These are phyloP conservation scores for Papilio protenor DNA, from an alignment of 2,888 invertebrate species.

Conservation along the genomic window DNA sequence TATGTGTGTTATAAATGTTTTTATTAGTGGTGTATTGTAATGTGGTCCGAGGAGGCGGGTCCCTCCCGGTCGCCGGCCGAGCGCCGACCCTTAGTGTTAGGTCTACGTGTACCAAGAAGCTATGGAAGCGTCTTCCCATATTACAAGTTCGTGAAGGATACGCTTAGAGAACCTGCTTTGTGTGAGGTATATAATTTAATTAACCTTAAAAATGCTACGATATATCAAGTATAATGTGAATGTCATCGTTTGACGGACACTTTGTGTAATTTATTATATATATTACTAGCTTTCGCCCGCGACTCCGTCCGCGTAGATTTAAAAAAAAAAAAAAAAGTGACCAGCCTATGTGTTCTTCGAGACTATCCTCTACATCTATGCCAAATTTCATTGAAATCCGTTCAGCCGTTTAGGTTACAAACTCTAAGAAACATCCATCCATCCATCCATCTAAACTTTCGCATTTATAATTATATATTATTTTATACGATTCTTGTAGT, in stretches of 20 bases:
- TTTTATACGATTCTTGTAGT: background rate
- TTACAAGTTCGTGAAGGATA: slow-evolving; percentile 84
- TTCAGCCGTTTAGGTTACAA: too few species aligned
- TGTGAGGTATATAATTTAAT: slow-evolving; percentile 56
- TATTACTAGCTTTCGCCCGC: too few species aligned
- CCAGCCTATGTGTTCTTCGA: too few species aligned
- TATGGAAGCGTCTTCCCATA: slow-evolving; percentile 86
- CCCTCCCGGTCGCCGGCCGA: slow-evolving; percentile 63
- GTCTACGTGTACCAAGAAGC: slow-evolving; percentile 78
- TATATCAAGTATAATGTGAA: background rate
- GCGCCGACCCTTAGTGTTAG: slow-evolving; percentile 72
- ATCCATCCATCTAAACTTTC: too few species aligned
- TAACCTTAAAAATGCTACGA: background rate
- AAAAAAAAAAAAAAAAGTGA: too few species aligned
- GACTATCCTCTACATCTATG: too few species aligned
- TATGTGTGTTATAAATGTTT: slow-evolving; percentile 55
- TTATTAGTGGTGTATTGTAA: slow-evolving; percentile 61
- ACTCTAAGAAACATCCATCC: too few species aligned
- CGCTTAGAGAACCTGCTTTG: slow-evolving; percentile 67
- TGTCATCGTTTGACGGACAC: background rate
- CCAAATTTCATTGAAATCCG: too few species aligned
- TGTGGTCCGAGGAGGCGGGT: slow-evolving; percentile 60
- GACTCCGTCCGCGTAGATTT: too few species aligned
- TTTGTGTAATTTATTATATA: background rate
- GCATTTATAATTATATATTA: too few species aligned